Conservation (phyloP, 2,113 vertebrate species). For the Malurus melanocephalus region DNA sequence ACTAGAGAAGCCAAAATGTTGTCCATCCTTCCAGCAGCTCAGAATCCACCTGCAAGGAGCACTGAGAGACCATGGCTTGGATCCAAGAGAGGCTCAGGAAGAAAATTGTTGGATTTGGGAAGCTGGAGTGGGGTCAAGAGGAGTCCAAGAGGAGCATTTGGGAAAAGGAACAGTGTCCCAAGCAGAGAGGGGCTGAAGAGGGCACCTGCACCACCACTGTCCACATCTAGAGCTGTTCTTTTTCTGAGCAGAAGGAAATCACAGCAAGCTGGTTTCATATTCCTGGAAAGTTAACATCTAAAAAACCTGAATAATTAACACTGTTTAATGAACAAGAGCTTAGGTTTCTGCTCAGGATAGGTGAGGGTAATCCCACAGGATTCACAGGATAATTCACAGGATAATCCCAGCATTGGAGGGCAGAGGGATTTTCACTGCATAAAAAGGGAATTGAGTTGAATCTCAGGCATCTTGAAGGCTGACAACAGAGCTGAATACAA, state of each 20-base stretch:
- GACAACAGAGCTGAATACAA: neutral
- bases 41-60: neutral
- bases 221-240: neutral
- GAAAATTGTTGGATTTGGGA: neutral
- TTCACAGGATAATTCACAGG: neutral
- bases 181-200: neutral
- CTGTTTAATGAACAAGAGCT: neutral
- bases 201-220: neutral
- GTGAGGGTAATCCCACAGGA: neutral
- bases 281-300: neutral
- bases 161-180: neutral
- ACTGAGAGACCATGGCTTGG: neutral
- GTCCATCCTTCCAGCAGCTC: neutral
- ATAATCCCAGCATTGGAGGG: neutral
- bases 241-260: neutral
- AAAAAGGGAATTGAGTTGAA: accelerated
- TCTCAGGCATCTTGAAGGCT: neutral
- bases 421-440: neutral
- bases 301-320: neutral
- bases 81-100: neutral
- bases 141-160: neutral
- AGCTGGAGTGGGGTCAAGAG: neutral
- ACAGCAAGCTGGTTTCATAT: neutral
- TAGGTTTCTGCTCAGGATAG: neutral
- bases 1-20: neutral